A percentile compares a stretch with the other conserved stretches of the same genome.
Conservation (phyloP, 2,797 vertebrate genomes). For the Astyanax mexicanus region DNA sequence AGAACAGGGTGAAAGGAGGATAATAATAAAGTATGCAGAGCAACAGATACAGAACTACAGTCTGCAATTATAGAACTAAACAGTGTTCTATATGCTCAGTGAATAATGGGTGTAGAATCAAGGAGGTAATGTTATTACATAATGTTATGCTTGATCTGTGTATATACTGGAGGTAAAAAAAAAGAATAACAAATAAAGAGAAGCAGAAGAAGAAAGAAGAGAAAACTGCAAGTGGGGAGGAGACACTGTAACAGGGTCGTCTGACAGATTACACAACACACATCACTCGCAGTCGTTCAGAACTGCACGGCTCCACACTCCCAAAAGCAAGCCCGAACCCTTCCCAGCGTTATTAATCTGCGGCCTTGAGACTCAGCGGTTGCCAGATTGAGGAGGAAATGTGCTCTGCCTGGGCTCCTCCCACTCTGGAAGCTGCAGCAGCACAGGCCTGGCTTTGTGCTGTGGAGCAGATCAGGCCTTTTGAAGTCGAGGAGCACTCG, state of each 20-base stretch:
- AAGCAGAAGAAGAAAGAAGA: conserved; percentile 7
- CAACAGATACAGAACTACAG: too few species aligned
- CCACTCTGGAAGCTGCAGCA: conserved; percentile 46
- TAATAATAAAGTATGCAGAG: too few species aligned
- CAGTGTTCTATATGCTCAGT: too few species aligned
- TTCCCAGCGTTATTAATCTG: conserved; percentile 42
- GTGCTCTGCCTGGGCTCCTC: conserved; percentile 59
- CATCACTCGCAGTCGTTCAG: conserved; percentile 25
- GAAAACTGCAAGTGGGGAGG: neutral
- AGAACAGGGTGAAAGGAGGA: too few species aligned
- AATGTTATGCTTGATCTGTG: too few species aligned
- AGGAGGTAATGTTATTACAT: too few species aligned
- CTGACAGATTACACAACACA: conserved; percentile 45
- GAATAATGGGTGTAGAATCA: too few species aligned
- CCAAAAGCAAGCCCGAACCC: conserved; percentile 17
- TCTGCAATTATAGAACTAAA: too few species aligned
- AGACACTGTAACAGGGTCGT: conserved; percentile 15
- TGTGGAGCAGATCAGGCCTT: conserved; percentile 24
- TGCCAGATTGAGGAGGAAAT: conserved; percentile 64
- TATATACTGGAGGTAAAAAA: conserved; percentile 8
- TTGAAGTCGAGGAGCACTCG: conserved; percentile 40
- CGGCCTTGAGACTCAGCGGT: conserved; percentile 58
- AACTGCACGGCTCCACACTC: conserved; percentile 16
- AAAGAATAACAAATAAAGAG: too few species aligned
- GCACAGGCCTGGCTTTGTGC: conserved; percentile 51